These are phyloP conservation scores for Daboia siamensis DNA, from an alignment of 2,113 vertebrate species.

Conservation along the genomic window DNA sequence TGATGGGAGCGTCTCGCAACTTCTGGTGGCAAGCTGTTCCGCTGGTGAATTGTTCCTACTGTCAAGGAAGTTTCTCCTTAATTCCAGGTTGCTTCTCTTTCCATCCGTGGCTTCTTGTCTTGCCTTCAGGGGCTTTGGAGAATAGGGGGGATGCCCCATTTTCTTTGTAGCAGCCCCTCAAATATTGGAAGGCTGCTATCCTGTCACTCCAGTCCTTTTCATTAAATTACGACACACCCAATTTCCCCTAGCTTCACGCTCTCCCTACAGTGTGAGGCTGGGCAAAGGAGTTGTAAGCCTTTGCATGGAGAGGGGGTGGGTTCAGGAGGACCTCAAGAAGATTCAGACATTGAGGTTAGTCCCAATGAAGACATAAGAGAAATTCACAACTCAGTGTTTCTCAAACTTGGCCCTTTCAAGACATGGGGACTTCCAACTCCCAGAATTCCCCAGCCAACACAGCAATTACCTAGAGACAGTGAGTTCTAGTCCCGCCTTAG, in stretches of 20 bases:
- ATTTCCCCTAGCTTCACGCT: not conserved
- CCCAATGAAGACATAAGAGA: not conserved
- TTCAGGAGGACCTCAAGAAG: not conserved
- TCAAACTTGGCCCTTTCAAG: not conserved
- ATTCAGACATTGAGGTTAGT: not conserved
- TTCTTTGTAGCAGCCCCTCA: not conserved
- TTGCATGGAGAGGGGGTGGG: not conserved
- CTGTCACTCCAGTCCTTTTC: not conserved
- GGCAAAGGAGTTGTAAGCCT: not conserved
- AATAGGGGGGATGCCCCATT: no score
- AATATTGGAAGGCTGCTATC: not conserved
- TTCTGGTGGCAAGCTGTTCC: no score
- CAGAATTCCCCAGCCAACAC: not conserved
- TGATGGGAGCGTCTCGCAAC: no score
- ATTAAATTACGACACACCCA: not conserved
- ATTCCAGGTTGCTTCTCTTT: no score
- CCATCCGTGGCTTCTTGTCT: not conserved
- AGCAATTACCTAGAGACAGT: no score
- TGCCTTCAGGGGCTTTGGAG: no score
- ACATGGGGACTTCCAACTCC: not conserved
- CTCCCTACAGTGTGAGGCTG: not conserved
- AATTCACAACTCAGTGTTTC: not conserved
- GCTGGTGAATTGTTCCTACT: accelerated
- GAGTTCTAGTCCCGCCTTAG: no score
- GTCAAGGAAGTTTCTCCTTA: not conserved